A percentile compares a stretch with the other conserved stretches of the same genome.
Evolutionary conservation across 2,797 vertebrate species (phyloP).

Genomic region (Bothrops alternatus): DNA sequence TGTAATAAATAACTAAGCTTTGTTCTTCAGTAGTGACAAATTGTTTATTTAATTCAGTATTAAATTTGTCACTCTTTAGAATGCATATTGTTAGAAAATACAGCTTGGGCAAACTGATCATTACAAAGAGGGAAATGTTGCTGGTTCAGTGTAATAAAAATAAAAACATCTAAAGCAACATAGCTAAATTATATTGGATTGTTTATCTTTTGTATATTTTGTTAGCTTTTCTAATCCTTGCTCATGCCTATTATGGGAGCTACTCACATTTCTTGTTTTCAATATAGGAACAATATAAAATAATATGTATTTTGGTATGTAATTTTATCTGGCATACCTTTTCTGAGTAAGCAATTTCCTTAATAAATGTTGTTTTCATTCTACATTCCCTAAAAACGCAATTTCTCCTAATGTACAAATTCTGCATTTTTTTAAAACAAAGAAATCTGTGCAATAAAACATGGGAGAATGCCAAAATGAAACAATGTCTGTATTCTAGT

Average conservation of each 20-base stretch:
- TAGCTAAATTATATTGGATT: constrained; percentile 61
- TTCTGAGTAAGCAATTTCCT: neutral
- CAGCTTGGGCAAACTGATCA: constrained; percentile 55
- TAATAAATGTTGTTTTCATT: neutral
- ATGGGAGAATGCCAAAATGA: neutral
- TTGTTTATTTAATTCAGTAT: constrained; percentile 71
- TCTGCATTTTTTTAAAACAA: neutral
- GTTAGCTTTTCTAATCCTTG: constrained; percentile 8
- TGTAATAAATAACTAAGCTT: constrained; percentile 67
- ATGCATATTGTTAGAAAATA: constrained; percentile 56
- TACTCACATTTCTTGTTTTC: neutral
- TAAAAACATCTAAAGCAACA: constrained; percentile 62
- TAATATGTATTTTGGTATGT: neutral
- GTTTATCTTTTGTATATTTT: constrained; percentile 54
- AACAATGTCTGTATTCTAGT: neutral
- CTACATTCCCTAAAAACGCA: neutral
- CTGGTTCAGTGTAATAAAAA: constrained; percentile 48
- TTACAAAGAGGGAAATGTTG: constrained; percentile 59
- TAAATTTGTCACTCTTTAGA: constrained; percentile 56
- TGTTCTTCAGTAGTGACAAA: constrained; percentile 58
- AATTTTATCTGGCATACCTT: neutral
- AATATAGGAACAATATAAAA: neutral
- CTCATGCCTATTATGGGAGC: neutral
- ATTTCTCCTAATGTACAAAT: neutral
- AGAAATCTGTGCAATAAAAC: neutral